Conservation (phyloP, 2,888 invertebrate genomes). For the Minunthozetes semirufus region DNA sequence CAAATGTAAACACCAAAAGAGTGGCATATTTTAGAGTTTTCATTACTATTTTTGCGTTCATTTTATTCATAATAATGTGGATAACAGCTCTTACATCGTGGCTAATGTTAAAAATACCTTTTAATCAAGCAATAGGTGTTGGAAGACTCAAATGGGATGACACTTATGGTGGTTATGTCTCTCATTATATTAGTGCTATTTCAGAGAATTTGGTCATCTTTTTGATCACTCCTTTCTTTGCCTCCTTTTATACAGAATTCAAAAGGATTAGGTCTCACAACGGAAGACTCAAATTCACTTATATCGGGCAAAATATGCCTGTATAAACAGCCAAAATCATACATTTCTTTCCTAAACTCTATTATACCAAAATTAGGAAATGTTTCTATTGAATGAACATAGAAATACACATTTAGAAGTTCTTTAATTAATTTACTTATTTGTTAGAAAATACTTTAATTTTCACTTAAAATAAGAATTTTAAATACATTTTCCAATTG, state of each 20-base stretch:
- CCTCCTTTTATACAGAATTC: neutral
- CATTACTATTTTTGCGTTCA: neutral
- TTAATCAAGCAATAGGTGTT: neutral
- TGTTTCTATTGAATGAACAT: too few relatives aligned
- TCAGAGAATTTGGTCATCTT: neutral
- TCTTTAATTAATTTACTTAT: too few relatives aligned
- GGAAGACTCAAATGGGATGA: neutral
- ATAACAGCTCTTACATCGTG: neutral
- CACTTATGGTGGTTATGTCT: neutral
- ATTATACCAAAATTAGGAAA: too few relatives aligned
- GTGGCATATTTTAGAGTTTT: neutral
- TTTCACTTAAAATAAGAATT: too few relatives aligned
- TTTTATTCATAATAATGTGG: neutral
- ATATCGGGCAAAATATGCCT: too few relatives aligned
- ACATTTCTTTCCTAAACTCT: too few relatives aligned
- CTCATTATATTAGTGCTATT: neutral
- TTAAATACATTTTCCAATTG: too few relatives aligned
- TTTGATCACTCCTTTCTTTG: neutral
- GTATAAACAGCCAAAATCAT: too few relatives aligned
- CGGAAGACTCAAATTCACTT: constrained; percentile 1
- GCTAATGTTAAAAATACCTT: neutral
- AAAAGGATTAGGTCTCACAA: neutral
- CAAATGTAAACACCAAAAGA: neutral
- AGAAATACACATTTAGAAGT: too few relatives aligned
- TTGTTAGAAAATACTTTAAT: too few relatives aligned